Evolutionary conservation across 2,888 invertebrate species (phyloP).

Genomic region (Hydropsyche betteni): DNA sequence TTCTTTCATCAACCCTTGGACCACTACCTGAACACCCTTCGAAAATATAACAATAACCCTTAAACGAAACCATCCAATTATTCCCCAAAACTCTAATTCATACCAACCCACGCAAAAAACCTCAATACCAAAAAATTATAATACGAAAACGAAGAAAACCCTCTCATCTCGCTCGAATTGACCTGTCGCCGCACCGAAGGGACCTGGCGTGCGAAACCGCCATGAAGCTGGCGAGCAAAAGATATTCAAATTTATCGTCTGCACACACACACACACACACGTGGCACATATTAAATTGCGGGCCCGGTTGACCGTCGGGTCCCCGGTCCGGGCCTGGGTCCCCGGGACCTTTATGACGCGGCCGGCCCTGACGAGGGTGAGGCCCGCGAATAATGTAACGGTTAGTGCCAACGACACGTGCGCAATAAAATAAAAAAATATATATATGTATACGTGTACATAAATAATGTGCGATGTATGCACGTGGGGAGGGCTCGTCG

Average conservation of each 20-base stretch:
- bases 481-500: background rate
- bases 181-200: too few species aligned
- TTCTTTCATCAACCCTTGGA: too few species aligned
- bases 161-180: too few species aligned
- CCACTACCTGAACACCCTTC: too few species aligned
- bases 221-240: background rate
- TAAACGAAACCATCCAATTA: too few species aligned
- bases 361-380: conserved; percentile 41
- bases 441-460: background rate
- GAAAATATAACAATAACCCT: too few species aligned
- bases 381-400: conserved; percentile 35
- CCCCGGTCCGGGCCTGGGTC: background rate
- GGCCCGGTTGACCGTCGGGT: conserved; percentile 3
- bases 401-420: conserved; percentile 37
- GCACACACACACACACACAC: background rate
- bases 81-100: too few species aligned
- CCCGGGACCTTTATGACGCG: conserved; percentile 41
- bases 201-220: too few species aligned
- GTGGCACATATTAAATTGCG: background rate
- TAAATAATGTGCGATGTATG: conserved; percentile 1
- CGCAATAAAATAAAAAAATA: conserved; percentile 35
- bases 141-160: too few species aligned
- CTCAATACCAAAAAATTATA: too few species aligned
- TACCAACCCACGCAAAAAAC: too few species aligned
- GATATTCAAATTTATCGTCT: conserved; percentile 14